Conservation (phyloP, 2,888 invertebrate species). For the Cheilosia soror region DNA sequence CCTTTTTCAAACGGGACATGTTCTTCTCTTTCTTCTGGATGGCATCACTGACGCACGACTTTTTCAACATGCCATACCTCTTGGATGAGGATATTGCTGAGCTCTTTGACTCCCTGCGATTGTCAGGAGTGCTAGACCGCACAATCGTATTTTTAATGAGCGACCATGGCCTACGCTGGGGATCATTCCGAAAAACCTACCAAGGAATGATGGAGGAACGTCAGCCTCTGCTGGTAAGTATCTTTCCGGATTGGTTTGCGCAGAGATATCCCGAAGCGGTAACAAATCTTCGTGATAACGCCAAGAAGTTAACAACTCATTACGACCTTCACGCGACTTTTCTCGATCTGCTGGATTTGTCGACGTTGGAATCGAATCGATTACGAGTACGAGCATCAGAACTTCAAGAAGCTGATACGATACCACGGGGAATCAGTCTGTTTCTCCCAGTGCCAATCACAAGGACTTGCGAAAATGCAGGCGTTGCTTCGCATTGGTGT, state of each 20-base stretch:
- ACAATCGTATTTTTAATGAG: conserved; percentile 91
- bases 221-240: conserved; percentile 90
- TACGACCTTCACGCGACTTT: conserved; percentile 94
- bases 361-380: conserved; percentile 83
- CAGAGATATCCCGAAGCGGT: conserved; percentile 86
- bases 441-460: conserved; percentile 89
- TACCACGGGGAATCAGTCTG: conserved; percentile 88
- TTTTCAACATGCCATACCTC: conserved; percentile 90
- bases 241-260: conserved; percentile 90
- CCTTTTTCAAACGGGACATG: conserved; percentile 85
- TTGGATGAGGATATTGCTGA: conserved; percentile 86
- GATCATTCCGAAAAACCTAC: conserved; percentile 90
- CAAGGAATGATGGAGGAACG: conserved; percentile 95
- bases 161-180: conserved; percentile 96
- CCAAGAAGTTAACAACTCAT: conserved; percentile 90
- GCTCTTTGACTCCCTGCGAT: conserved; percentile 76
- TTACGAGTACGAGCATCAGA: conserved; percentile 82
- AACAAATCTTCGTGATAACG: conserved; percentile 87
- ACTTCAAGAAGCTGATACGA: conserved; percentile 81
- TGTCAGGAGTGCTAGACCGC: conserved; percentile 84
- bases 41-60: conserved; percentile 93
- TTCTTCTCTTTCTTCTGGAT: conserved; percentile 95
- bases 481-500: conserved; percentile 94
- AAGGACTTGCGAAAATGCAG: conserved; percentile 91
- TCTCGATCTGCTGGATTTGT: conserved; percentile 86